Conservation (phyloP, 2,113 vertebrate species). For the Trematocara nigrifrons region DNA sequence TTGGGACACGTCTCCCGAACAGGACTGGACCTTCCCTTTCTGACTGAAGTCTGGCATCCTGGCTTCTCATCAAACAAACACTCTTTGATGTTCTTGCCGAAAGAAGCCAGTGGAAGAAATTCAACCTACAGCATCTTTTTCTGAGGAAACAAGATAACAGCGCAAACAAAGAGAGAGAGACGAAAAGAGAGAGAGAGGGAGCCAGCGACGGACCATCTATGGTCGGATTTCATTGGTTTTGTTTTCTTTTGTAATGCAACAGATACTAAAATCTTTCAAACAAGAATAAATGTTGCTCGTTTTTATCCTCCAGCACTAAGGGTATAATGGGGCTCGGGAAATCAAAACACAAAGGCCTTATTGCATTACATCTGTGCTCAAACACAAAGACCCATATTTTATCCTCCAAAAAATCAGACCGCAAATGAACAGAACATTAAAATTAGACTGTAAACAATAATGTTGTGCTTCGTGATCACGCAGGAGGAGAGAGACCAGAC, state of each 20-base stretch:
- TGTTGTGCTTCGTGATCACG: background rate
- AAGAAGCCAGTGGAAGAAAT: background rate
- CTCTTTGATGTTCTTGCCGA: background rate
- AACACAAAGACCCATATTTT: background rate
- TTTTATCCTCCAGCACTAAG: background rate
- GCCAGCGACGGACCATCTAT: rapidly evolving
- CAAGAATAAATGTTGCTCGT: background rate
- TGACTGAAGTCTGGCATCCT: background rate
- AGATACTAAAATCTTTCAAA: background rate
- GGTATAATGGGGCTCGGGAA: background rate
- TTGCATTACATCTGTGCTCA: background rate
- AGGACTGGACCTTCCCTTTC: background rate
- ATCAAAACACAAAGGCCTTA: background rate
- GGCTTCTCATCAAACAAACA: background rate
- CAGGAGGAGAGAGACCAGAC: background rate
- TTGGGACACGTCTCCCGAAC: background rate
- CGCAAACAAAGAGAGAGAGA: background rate
- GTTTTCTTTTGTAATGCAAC: background rate
- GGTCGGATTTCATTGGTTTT: background rate
- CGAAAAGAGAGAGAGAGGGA: rapidly evolving
- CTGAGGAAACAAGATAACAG: constrained; percentile 7
- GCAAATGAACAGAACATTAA: rapidly evolving
- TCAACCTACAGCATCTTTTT: background rate
- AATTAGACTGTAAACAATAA: background rate
- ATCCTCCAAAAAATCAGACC: background rate